Percentiles rank a stretch among this genome's conserved stretches.
Conservation (phyloP, 2,888 invertebrate species). For the Thymelicus acteon region DNA sequence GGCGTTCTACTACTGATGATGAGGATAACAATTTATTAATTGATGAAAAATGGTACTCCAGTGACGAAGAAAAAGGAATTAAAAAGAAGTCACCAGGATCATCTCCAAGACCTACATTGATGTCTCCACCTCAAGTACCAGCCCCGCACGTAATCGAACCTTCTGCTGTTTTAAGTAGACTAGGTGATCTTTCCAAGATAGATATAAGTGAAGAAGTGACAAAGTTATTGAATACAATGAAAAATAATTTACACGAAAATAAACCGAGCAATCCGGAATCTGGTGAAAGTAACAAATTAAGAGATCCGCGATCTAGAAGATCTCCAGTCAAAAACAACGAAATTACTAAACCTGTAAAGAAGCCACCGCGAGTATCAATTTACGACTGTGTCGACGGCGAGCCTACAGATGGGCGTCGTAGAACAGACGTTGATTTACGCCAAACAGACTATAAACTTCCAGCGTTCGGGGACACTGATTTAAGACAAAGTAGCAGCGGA, state of each 20-base stretch:
- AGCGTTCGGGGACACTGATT: constrained; percentile 87
- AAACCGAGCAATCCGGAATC: constrained; percentile 53
- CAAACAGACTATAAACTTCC: constrained; percentile 82
- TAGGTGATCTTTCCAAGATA: constrained; percentile 89
- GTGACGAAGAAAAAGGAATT: constrained; percentile 88
- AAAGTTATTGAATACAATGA: constrained; percentile 87
- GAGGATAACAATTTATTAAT: constrained; percentile 85
- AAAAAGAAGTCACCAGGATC: constrained; percentile 74
- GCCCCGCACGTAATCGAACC: constrained; percentile 83
- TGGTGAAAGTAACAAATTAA: constrained; percentile 49
- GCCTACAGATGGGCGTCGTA: constrained; percentile 75
- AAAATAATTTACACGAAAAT: constrained; percentile 74
- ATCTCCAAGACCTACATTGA: constrained; percentile 58
- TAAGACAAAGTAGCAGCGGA: constrained; percentile 82
- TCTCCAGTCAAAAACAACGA: constrained; percentile 70
- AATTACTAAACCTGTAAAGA: constrained; percentile 53
- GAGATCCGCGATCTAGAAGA: constrained; percentile 73
- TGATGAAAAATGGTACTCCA: constrained; percentile 91
- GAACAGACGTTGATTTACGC: constrained; percentile 81
- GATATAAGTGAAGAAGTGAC: constrained; percentile 90
- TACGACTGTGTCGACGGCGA: constrained; percentile 86
- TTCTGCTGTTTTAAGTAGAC: constrained; percentile 83
- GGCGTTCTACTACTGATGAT: constrained; percentile 82
- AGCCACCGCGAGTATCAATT: constrained; percentile 79
- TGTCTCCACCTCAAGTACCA: constrained; percentile 59